Percentiles rank a stretch among this genome's conserved stretches.
Evolutionary conservation across 2,113 vertebrate genomes (phyloP).

Genomic region (Aspidoscelis tigris): DNA sequence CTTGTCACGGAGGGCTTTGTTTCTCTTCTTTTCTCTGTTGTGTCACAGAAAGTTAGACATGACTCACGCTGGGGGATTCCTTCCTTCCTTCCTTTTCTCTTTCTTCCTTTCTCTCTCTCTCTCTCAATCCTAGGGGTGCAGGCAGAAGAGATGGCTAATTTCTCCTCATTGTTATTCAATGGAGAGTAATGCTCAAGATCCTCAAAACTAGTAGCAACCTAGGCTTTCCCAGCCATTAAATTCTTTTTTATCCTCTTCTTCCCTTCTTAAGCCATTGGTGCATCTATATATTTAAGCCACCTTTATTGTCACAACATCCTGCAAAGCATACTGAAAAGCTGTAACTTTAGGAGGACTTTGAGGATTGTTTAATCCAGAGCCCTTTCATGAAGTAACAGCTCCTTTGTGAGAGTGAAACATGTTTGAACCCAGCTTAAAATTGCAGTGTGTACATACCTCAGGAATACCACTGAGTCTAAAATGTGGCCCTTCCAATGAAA

Average conservation of each 20-base stretch:
- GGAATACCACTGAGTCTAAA: neutral
- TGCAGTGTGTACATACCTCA: neutral
- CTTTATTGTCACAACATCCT: neutral
- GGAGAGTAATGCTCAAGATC: neutral
- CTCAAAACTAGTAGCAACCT: neutral
- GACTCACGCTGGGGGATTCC: conserved; percentile 21
- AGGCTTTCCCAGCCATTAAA: neutral
- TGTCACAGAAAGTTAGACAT: conserved; percentile 26
- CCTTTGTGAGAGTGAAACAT: neutral
- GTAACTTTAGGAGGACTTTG: neutral
- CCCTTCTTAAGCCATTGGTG: neutral
- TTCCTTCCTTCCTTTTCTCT: neutral
- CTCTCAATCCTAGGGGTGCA: too few species aligned
- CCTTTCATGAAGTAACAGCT: neutral
- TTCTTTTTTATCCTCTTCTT: neutral
- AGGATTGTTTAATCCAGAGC: neutral
- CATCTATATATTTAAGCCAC: neutral
- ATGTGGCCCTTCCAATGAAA: neutral
- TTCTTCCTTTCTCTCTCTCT: too few species aligned
- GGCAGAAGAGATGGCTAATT: neutral
- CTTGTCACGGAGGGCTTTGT: conserved; percentile 33
- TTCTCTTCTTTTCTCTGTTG: conserved; percentile 18
- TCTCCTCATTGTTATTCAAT: neutral
- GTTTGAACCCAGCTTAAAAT: neutral
- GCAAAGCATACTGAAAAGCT: neutral